These are phyloP conservation scores for Diglossa cyanea DNA, from an alignment of 2,797 vertebrate species.

Conservation along the genomic window DNA sequence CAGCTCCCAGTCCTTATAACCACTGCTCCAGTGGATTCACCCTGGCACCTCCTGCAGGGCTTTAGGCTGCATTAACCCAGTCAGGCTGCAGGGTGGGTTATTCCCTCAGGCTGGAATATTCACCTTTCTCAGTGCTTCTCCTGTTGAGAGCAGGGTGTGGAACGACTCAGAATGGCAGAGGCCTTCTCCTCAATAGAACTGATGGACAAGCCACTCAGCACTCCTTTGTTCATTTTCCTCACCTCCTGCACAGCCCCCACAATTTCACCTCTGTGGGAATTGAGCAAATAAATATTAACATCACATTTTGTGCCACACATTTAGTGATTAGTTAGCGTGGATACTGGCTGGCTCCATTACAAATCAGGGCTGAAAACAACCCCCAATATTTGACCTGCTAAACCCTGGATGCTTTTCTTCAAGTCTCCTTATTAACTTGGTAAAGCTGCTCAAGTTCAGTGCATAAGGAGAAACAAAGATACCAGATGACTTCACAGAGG, in stretches of 20 bases:
- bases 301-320: background rate
- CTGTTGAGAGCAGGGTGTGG: background rate
- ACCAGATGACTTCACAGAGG: background rate
- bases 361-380: background rate
- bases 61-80: background rate
- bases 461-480: constrained; percentile 43
- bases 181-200: constrained; percentile 63
- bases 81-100: background rate
- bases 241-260: constrained; percentile 68
- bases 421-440: constrained; percentile 70
- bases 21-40: background rate
- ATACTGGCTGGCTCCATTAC: background rate
- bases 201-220: constrained; percentile 70
- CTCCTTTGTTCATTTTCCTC: constrained; percentile 53
- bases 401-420: constrained; percentile 59
- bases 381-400: constrained; percentile 45
- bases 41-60: background rate
- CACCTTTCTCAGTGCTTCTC: constrained; percentile 12
- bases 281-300: background rate
- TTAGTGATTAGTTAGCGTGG: background rate
- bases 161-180: constrained; percentile 60
- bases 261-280: constrained; percentile 52
- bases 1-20: background rate
- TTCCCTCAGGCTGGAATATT: background rate
- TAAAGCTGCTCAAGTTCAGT: constrained; percentile 70